phyloP scores from a whole-genome alignment of 2,113 vertebrate genomes.

The Piprites chloris region DNA sequence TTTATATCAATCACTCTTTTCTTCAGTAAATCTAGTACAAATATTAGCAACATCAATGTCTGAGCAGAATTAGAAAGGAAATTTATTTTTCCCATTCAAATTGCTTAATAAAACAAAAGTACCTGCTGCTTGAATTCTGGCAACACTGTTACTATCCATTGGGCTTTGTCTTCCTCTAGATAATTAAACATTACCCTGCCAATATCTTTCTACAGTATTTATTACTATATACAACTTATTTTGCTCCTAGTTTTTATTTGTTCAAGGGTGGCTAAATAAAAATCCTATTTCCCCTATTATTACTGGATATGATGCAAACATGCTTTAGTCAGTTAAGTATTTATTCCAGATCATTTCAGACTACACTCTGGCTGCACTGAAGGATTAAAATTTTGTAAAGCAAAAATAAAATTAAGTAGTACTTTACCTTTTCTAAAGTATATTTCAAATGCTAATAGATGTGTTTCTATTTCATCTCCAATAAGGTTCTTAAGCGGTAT shows the following conservation, averaged over 20 bases:
- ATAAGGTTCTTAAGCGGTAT: slow-evolving; percentile 79
- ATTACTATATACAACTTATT: not conserved
- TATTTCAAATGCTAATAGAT: slow-evolving; percentile 82
- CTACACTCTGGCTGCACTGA: not conserved
- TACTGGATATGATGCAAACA: not conserved
- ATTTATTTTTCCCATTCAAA: not conserved
- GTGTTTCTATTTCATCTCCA: slow-evolving; percentile 78
- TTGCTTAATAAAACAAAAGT: not conserved
- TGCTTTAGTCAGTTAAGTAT: not conserved
- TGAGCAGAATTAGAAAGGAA: not conserved
- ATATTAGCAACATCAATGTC: not conserved
- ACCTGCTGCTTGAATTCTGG: not conserved
- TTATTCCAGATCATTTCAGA: not conserved
- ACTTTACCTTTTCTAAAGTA: slow-evolving; percentile 83
- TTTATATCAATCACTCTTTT: not conserved
- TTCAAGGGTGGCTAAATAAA: not conserved
- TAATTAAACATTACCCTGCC: not conserved
- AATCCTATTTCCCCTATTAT: not conserved
- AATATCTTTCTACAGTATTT: not conserved
- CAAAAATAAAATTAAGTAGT: not conserved
- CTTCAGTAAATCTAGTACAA: not conserved
- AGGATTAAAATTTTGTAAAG: not conserved
- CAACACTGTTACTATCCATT: not conserved
- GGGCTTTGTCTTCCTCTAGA: not conserved
- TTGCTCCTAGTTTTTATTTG: no score